Conservation (phyloP, 2,113 vertebrate genomes). For the Myotis brandtii region DNA sequence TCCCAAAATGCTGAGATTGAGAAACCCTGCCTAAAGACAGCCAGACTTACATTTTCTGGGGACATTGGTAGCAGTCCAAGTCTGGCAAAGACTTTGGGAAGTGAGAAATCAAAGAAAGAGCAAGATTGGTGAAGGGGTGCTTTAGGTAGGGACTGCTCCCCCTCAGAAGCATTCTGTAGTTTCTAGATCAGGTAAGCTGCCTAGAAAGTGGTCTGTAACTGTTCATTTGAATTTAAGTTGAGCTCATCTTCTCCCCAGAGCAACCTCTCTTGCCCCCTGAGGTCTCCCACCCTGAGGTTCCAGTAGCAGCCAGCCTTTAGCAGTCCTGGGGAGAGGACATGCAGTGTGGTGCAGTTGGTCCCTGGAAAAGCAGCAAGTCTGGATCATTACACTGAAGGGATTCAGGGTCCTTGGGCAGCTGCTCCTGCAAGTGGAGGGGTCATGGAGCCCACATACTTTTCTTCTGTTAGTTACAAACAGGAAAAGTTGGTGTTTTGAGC, state of each 20-base stretch:
- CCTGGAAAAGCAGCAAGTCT: neutral
- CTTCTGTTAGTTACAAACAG: neutral
- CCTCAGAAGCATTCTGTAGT: neutral
- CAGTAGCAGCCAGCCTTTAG: neutral
- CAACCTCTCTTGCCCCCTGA: neutral
- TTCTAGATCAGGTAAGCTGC: neutral
- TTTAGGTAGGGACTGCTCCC: neutral
- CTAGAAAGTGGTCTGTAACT: neutral
- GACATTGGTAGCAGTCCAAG: neutral
- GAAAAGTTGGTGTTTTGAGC: neutral
- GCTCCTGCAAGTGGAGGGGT: neutral
- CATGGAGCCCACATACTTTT: neutral
- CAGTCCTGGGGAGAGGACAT: neutral
- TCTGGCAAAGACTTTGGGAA: neutral
- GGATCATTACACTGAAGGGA: neutral
- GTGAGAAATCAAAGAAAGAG: neutral
- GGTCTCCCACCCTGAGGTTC: neutral
- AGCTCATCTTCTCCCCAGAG: neutral
- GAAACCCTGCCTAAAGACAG: neutral
- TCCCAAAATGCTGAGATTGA: neutral
- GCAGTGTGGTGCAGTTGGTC: neutral
- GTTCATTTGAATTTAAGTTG: neutral
- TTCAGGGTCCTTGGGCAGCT: neutral
- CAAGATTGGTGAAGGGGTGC: neutral
- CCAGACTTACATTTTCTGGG: neutral